Conservation (phyloP, 1,140 invertebrate genomes). For the Drosophila triauraria region DNA sequence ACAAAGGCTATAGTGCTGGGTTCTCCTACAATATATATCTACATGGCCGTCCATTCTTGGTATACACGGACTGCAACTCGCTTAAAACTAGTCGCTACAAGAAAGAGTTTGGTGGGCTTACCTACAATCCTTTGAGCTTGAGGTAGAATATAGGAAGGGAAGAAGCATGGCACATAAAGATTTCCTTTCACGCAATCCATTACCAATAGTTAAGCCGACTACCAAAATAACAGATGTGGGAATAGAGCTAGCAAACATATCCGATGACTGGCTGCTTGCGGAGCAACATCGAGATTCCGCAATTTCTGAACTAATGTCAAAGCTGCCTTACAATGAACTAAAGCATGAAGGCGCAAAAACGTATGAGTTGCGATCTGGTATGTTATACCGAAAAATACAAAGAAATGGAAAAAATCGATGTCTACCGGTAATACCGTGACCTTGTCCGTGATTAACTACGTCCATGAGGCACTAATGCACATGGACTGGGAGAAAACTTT, state of each 20-base stretch:
- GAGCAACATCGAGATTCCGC: conserved; percentile 7
- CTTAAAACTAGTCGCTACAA: conserved; percentile 2
- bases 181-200: neutral
- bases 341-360: conserved; percentile 3
- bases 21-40: neutral
- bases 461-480: conserved; percentile 28
- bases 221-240: neutral
- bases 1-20: too few relatives aligned
- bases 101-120: neutral
- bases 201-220: neutral
- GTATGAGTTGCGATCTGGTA: neutral
- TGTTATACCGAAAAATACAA: too few relatives aligned
- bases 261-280: neutral
- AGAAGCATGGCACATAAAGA: neutral
- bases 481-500: conserved; percentile 26
- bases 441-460: conserved; percentile 31
- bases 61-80: neutral
- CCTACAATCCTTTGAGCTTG: neutral
- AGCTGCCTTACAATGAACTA: neutral
- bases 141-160: neutral
- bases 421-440: conserved; percentile 24
- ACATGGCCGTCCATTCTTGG: neutral
- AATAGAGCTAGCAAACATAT: neutral
- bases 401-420: conserved; percentile 14
- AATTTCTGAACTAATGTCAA: conserved; percentile 5